phyloP scores from a whole-genome alignment of 2,888 invertebrate species.

The Eupithecia dodoneata region DNA sequence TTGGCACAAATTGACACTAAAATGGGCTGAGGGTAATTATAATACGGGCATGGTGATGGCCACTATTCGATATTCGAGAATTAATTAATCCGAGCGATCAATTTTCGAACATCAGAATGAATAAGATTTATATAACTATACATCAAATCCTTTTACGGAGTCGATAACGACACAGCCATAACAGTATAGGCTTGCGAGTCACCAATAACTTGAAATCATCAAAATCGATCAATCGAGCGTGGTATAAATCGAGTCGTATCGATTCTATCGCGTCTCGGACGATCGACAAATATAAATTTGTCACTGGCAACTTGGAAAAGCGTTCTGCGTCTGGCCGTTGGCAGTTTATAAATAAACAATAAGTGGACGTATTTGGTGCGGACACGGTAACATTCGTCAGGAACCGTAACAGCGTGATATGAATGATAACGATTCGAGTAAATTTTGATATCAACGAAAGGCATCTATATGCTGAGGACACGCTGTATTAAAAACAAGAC shows the following conservation, averaged over 20 bases:
- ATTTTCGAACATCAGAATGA: conserved; percentile 37
- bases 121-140: conserved; percentile 41
- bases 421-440: conserved; percentile 49
- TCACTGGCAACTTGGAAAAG: conserved; percentile 77
- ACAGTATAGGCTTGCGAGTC: conserved; percentile 51
- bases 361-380: conserved; percentile 72
- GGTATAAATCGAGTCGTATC: conserved; percentile 78
- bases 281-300: conserved; percentile 83
- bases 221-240: conserved; percentile 77
- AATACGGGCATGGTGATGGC: conserved; percentile 50
- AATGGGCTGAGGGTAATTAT: conserved; percentile 61
- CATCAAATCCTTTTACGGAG: conserved; percentile 37
- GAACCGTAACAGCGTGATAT: conserved; percentile 62
- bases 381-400: conserved; percentile 74
- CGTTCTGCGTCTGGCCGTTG: conserved; percentile 54
- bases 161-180: conserved; percentile 39
- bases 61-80: conserved; percentile 43
- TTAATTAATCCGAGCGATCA: conserved; percentile 43
- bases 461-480: not conserved
- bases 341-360: conserved; percentile 83
- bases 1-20: conserved; percentile 68
- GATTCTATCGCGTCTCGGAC: conserved; percentile 76
- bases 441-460: conserved; percentile 10
- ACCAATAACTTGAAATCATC: conserved; percentile 72
- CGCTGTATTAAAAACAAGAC: not conserved